Percentiles rank a stretch among this genome's conserved stretches.
phyloP scores from a whole-genome alignment of 2,113 vertebrate genomes.

The Eira barbara region DNA sequence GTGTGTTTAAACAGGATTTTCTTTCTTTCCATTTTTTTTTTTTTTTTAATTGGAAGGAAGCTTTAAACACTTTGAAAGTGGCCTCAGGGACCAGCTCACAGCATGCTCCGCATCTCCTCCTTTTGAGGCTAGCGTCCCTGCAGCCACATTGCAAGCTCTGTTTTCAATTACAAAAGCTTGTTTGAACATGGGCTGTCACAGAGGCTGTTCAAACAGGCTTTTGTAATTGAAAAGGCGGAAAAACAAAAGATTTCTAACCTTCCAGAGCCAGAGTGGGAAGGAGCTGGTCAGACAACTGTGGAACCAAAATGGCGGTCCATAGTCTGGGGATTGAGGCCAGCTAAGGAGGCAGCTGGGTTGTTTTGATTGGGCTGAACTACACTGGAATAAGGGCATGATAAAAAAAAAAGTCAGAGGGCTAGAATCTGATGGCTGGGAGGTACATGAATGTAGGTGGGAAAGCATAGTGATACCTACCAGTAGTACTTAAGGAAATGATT shows the following conservation, averaged over 20 bases:
- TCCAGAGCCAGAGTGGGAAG: constrained; percentile 31
- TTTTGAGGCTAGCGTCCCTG: constrained; percentile 59
- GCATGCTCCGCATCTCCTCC: constrained; percentile 46
- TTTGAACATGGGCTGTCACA: constrained; percentile 73
- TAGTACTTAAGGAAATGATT: not conserved
- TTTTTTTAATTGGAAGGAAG: constrained; percentile 72
- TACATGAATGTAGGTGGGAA: not conserved
- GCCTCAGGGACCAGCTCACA: constrained; percentile 71
- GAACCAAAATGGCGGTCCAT: constrained; percentile 50
- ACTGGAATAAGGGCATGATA: not conserved
- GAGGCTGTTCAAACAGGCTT: constrained; percentile 75
- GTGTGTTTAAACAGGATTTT: constrained; percentile 59
- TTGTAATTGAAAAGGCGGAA: constrained; percentile 76
- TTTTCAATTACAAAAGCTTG: constrained; percentile 81
- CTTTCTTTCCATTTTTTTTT: not conserved
- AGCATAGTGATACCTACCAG: not conserved
- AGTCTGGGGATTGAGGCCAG: not conserved
- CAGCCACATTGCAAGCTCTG: constrained; percentile 70
- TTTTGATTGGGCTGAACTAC: not conserved
- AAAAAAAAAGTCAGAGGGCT: not conserved
- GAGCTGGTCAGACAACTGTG: not conserved
- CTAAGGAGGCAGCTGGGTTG: not conserved
- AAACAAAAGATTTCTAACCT: constrained; percentile 78
- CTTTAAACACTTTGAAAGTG: constrained; percentile 72
- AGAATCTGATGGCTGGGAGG: too few relatives aligned